These are phyloP conservation scores for Drosophila parthenogenetica DNA, from an alignment of 2,888 invertebrate genomes.

Conservation along the genomic window DNA sequence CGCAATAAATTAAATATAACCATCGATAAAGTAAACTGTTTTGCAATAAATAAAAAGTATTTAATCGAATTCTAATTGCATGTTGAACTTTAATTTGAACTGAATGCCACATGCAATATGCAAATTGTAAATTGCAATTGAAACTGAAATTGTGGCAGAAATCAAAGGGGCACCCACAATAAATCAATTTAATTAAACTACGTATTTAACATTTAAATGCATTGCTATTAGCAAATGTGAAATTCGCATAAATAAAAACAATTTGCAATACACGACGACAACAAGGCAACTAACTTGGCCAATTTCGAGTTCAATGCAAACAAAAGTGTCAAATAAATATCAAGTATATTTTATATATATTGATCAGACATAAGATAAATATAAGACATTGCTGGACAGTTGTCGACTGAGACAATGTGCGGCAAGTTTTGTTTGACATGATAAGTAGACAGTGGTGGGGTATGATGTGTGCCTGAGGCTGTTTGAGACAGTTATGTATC, in stretches of 20 bases:
- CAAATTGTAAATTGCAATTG: conserved; percentile 17
- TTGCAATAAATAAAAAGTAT: conserved; percentile 28
- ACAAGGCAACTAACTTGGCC: conserved; percentile 24
- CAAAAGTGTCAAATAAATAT: conserved; percentile 68
- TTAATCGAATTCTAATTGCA: conserved; percentile 61
- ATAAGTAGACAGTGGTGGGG: conserved; percentile 56
- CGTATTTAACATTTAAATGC: conserved; percentile 68
- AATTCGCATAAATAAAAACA: conserved; percentile 57
- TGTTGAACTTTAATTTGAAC: conserved; percentile 33
- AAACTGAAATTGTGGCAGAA: conserved; percentile 15
- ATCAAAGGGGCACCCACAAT: conserved; percentile 62
- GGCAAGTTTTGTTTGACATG: conserved; percentile 69
- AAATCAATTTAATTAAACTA: conserved; percentile 71
- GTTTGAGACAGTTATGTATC: background rate
- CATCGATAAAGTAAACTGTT: conserved; percentile 11
- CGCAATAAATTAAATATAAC: conserved; percentile 19
- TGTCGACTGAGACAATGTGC: conserved; percentile 20
- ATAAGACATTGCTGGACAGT: conserved; percentile 26
- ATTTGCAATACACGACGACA: conserved; percentile 60
- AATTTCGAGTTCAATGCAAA: conserved; percentile 30
- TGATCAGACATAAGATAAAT: conserved; percentile 50
- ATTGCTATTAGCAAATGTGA: conserved; percentile 34
- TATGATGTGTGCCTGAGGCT: background rate
- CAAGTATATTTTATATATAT: conserved; percentile 35
- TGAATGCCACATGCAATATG: conserved; percentile 43